Base-by-base conservation (phyloP, 2,888 invertebrate species). In the Margaritifera margaritifera region DNA sequence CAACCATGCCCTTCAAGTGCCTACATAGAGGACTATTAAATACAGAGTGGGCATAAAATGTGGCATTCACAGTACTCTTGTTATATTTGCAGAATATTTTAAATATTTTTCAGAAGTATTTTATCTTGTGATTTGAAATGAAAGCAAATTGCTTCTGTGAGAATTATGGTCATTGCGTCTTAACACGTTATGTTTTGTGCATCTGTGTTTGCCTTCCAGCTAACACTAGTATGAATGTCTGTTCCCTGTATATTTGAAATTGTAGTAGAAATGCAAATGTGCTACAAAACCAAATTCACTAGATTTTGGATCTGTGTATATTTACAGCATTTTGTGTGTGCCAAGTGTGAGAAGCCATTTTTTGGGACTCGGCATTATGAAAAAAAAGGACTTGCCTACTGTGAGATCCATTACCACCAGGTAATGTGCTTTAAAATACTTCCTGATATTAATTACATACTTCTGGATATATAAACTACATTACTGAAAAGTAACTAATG, bases 341-440 rank as follows among this genome's bases (percentile, higher is more conserved):
- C 99, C 79, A 98, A 98, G 91, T 99, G 99, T 90, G 99, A 99
- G 91, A 99, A 99, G 90, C 99, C 99, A 0, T 99, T 99, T 92
- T 94, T 98, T 88, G 99, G 99, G 0, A 97, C 98, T 91, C 95
- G 99, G 0, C 99, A 99, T 91, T 99, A 98, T 90, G 99, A 99
- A 91, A 97, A 97, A 91, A 98, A 98, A 86, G 99, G 89, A 4
- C 77, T 99, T 81, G 99, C 99, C 0, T 99, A 99, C 90, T 99
- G 99, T 90, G 99, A 99, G 91, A 97, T 95, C 73, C 99, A 99
- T 90, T 99, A 99, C 91, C 99, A 99, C 91, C 91, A 90, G 88
- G 90, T 90, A 69, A 42, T 42, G 11, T 42, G 15, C 42, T 42
- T 31, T 31, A 11, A 11, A 42, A 42, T 3, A 42, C 42, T 42